phyloP scores from a whole-genome alignment of 2,888 invertebrate genomes.

The Esperia sulphurella region DNA sequence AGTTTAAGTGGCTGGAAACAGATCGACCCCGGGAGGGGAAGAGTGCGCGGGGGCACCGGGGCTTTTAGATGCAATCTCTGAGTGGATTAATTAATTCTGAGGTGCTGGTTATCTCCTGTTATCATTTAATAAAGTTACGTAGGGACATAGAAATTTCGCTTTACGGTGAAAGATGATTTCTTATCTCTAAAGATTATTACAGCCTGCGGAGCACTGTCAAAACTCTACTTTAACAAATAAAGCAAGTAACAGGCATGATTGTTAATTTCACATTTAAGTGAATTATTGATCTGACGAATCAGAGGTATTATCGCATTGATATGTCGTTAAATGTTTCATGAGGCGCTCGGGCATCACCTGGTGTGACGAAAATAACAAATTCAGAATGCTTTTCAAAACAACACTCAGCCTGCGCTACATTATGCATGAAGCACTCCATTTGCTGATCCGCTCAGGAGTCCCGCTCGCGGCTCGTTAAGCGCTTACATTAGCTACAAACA shows the following conservation, averaged over 20 bases:
- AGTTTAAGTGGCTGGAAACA: constrained; percentile 78
- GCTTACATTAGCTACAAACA: constrained; percentile 76
- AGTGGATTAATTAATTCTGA: constrained; percentile 80
- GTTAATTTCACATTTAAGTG: neutral
- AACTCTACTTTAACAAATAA: neutral
- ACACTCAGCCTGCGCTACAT: constrained; percentile 75
- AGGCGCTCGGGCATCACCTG: constrained; percentile 70
- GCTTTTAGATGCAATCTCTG: constrained; percentile 78
- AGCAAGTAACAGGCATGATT: too few species aligned
- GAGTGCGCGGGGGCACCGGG: constrained; percentile 49
- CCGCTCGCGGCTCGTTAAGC: constrained; percentile 77
- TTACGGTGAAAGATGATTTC: constrained; percentile 36
- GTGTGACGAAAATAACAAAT: constrained; percentile 76
- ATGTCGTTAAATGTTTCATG: constrained; percentile 72
- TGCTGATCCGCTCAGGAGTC: constrained; percentile 77
- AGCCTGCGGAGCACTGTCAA: neutral
- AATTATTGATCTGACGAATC: neutral
- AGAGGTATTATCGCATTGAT: constrained; percentile 43
- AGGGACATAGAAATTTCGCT: constrained; percentile 60
- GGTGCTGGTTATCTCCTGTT: constrained; percentile 77
- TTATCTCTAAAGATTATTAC: constrained; percentile 8
- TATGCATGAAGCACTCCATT: constrained; percentile 79
- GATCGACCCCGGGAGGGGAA: constrained; percentile 58
- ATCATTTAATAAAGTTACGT: constrained; percentile 76
- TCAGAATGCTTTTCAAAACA: constrained; percentile 78